These are phyloP conservation scores for Porites evermanni DNA, from an alignment of 92 coral and sea anemone genomes.

Conservation along the genomic window DNA sequence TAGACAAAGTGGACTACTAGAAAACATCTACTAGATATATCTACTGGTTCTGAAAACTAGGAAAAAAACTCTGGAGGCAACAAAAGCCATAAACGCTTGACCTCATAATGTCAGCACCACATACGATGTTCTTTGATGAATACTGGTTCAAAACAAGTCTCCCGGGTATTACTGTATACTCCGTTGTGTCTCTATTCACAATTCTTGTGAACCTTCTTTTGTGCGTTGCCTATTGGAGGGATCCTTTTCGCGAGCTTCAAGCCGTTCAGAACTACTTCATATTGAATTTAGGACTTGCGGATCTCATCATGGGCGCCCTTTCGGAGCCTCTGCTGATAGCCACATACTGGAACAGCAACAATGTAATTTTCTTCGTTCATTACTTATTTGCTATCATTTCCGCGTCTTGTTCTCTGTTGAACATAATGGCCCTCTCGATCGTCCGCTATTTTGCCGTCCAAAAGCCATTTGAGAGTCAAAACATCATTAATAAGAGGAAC, in stretches of 20 bases:
- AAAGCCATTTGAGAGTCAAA: conserved; percentile 68
- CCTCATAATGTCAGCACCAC: background rate
- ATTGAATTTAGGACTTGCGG: conserved; percentile 68
- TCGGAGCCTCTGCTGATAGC: conserved; percentile 67
- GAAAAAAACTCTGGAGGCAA: background rate
- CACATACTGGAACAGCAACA: conserved; percentile 61
- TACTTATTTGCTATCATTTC: conserved; percentile 76
- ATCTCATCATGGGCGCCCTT: conserved; percentile 74
- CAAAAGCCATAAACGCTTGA: background rate
- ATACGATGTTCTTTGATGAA: conserved; percentile 73
- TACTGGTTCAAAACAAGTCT: conserved; percentile 75
- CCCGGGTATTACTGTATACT: conserved; percentile 47
- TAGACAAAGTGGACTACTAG: no score
- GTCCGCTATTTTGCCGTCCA: conserved; percentile 74
- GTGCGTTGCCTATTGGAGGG: conserved; percentile 60
- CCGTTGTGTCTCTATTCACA: conserved; percentile 54
- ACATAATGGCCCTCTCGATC: conserved; percentile 71
- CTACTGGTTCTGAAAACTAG: background rate
- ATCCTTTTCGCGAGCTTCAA: conserved; percentile 72
- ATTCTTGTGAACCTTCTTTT: conserved; percentile 62
- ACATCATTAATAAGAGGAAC: conserved; percentile 51
- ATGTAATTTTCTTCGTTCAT: conserved; percentile 68
- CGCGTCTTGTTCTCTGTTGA: conserved; percentile 70
- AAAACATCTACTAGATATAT: no score
- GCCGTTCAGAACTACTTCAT: conserved; percentile 60